Evolutionary conservation across 1,140 invertebrate genomes (phyloP).

Genomic region (Apis mellifera): Amel_HAv3.1 CM009931.2:26158501-26159000

Average conservation of each 20-base stretch:
- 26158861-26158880: neutral
- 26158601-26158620: neutral
- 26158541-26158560: constrained; percentile 25
- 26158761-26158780: too few species aligned
- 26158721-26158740: too few species aligned
- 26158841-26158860: neutral
- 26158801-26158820: too few species aligned
- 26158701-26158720: neutral
- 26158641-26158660: neutral
- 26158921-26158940: neutral
- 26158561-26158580: constrained; percentile 13
- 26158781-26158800: too few species aligned
- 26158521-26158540: neutral
- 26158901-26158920: neutral
- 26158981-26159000: constrained; percentile 8
- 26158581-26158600: neutral
- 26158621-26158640: neutral
- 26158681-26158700: neutral
- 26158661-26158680: neutral
- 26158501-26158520: constrained; percentile 12
- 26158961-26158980: neutral
- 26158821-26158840: too few species aligned
- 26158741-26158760: neutral
- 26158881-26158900: neutral
- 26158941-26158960: neutral